phyloP scores from a whole-genome alignment of 2,888 invertebrate genomes.

The Theretra japonica region DNA sequence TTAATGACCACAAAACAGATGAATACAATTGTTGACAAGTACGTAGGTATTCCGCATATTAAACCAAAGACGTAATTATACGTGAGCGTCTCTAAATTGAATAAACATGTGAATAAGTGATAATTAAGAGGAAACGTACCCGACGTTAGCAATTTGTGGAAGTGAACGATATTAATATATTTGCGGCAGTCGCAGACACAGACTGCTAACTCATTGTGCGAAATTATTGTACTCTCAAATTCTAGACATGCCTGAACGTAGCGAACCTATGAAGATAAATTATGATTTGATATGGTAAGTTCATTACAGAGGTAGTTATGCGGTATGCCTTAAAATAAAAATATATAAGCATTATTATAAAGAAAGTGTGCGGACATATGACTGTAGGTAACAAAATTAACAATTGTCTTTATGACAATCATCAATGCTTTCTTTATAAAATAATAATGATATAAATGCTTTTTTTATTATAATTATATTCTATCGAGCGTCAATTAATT shows the following conservation, averaged over 20 bases:
- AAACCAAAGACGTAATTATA: conserved; percentile 32
- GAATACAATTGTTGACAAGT: conserved; percentile 22
- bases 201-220: conserved; percentile 22
- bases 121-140: conserved; percentile 63
- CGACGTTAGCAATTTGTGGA: conserved; percentile 54
- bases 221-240: not conserved
- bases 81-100: conserved; percentile 22
- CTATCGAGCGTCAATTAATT: not conserved
- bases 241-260: conserved; percentile 45
- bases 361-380: too few relatives aligned
- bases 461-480: not conserved
- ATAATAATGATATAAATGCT: too few relatives aligned
- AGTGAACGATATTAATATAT: conserved; percentile 41
- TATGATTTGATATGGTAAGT: conserved; percentile 65
- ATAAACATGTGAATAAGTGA: conserved; percentile 50
- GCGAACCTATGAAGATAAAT: conserved; percentile 50
- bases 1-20: not conserved
- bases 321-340: not conserved
- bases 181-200: conserved; percentile 28
- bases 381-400: too few relatives aligned
- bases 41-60: conserved; percentile 41
- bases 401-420: too few relatives aligned
- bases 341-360: not conserved
- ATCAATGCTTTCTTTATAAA: not conserved
- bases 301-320: not conserved